A percentile compares a stretch with the other conserved stretches of the same genome.
phyloP scores from a whole-genome alignment of 2,797 vertebrate genomes.

The Pantherophis vulpinus region DNA sequence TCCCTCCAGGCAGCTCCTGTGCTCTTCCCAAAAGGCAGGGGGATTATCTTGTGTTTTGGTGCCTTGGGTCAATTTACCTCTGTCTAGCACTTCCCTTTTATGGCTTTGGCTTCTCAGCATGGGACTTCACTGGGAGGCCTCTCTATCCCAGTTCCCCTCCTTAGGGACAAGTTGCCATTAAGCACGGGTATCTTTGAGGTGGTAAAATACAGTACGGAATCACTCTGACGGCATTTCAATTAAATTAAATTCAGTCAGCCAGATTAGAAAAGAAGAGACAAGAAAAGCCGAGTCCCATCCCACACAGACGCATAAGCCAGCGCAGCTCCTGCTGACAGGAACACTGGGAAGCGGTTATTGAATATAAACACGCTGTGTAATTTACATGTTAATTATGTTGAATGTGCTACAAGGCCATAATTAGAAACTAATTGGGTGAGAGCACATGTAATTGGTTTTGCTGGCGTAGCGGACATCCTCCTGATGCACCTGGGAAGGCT shows the following conservation, averaged over 20 bases:
- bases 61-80: not conserved
- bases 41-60: not conserved
- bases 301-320: not conserved
- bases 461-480: slow-evolving; percentile 47
- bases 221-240: slow-evolving; percentile 66
- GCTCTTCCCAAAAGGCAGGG: not conserved
- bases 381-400: slow-evolving; percentile 81
- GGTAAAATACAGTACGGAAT: slow-evolving; percentile 40
- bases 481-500: slow-evolving; percentile 57
- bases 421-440: slow-evolving; percentile 81
- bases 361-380: slow-evolving; percentile 77
- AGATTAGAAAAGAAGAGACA: slow-evolving; percentile 35
- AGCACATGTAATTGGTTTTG: slow-evolving; percentile 73
- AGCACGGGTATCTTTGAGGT: slow-evolving; percentile 24
- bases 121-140: not conserved
- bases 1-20: not conserved
- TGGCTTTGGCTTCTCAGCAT: not conserved
- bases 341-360: slow-evolving; percentile 67
- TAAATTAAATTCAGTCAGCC: slow-evolving; percentile 43
- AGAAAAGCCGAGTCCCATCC: slow-evolving; percentile 40
- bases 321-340: slow-evolving; percentile 36
- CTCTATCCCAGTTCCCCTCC: not conserved
- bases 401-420: slow-evolving; percentile 74
- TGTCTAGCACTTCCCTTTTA: not conserved
- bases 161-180: not conserved